A percentile compares a stretch with the other conserved stretches of the same genome.
Evolutionary conservation across 2,797 vertebrate genomes (phyloP).

Genomic region (Anomalospiza imberbis): DNA sequence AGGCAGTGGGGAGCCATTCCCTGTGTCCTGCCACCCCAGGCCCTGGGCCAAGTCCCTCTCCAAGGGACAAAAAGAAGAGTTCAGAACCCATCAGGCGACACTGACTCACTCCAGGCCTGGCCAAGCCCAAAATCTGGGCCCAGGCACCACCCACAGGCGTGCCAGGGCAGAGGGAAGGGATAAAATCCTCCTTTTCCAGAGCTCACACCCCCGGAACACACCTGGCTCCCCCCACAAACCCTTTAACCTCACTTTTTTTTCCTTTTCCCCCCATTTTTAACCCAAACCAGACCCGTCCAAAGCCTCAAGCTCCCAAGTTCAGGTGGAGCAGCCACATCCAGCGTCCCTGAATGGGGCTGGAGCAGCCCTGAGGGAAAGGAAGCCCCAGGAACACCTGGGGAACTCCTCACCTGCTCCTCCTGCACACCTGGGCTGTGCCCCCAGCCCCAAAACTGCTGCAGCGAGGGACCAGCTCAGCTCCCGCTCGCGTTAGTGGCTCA

Average conservation of each 20-base stretch:
- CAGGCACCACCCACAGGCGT: background rate
- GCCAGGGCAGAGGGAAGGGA: background rate
- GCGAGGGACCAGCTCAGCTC: background rate
- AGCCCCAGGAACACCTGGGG: background rate
- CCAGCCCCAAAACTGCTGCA: background rate
- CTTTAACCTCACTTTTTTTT: fast-evolving
- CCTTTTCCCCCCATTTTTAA: background rate
- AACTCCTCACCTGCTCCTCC: background rate
- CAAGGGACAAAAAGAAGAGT: too few relatives aligned
- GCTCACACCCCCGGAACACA: background rate
- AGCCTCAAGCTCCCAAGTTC: background rate
- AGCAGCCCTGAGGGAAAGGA: background rate
- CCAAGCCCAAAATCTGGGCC: background rate
- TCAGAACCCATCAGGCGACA: background rate
- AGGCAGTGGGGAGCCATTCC: too few relatives aligned
- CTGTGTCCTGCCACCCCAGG: too few relatives aligned
- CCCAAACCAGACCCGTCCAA: background rate
- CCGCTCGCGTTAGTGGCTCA: background rate
- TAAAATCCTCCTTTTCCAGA: background rate
- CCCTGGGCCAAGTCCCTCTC: too few relatives aligned
- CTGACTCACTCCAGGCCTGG: background rate
- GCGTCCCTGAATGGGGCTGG: fast-evolving
- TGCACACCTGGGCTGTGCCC: background rate
- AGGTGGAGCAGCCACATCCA: background rate
- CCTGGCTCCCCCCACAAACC: background rate